Conservation (phyloP, 1,140 invertebrate species). For the Hormaphis cornu region DNA sequence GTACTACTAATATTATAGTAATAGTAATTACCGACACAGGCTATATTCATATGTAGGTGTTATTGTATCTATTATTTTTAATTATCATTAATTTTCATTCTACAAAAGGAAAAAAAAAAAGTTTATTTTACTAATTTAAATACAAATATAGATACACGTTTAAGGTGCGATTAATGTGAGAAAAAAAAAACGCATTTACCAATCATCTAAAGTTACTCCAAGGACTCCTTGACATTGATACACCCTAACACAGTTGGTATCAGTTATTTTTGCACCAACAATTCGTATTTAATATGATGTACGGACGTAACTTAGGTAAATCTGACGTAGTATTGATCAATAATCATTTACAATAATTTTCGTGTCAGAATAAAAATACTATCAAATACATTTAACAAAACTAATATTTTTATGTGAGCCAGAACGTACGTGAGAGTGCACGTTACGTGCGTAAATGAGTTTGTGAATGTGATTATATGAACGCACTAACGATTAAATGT, state of each 20-base stretch:
- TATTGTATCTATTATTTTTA: too few relatives aligned
- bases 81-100: too few relatives aligned
- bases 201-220: slow-evolving; percentile 16
- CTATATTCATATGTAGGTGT: too few relatives aligned
- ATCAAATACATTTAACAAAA: too few relatives aligned
- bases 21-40: too few relatives aligned
- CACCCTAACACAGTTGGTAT: slow-evolving; percentile 11
- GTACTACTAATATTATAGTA: too few relatives aligned
- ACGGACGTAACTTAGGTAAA: background rate
- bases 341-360: too few relatives aligned
- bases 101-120: background rate
- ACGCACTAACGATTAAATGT: too few relatives aligned
- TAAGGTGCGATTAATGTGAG: slow-evolving; percentile 4
- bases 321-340: slow-evolving; percentile 1
- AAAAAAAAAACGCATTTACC: background rate
- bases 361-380: background rate
- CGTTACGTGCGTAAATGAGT: too few relatives aligned
- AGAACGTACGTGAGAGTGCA: too few relatives aligned
- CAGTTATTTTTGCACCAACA: background rate
- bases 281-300: background rate
- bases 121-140: background rate
- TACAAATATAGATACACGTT: background rate
- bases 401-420: too few relatives aligned
- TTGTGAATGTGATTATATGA: too few relatives aligned
- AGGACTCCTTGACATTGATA: slow-evolving; percentile 32